phyloP scores from a whole-genome alignment of 2,888 invertebrate species.

The Rhabditoides inermis region DNA sequence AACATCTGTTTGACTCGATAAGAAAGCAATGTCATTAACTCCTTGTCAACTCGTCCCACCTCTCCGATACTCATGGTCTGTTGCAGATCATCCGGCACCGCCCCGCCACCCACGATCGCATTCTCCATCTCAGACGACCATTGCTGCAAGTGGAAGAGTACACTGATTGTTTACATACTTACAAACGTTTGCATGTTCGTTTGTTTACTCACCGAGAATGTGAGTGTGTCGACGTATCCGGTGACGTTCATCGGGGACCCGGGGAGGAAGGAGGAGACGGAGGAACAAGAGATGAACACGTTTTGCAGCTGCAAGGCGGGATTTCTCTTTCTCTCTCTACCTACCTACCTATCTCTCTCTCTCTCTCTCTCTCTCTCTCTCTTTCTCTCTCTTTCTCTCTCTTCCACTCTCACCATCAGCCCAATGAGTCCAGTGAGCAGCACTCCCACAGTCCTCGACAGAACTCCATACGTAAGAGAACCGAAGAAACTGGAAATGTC shows the following conservation, averaged over 20 bases:
- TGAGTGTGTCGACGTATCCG: constrained; percentile 17
- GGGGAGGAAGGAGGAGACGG: constrained; percentile 32
- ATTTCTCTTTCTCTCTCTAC: background rate
- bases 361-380: no score
- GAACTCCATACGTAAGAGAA: constrained; percentile 18
- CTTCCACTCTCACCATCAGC: constrained; percentile 28
- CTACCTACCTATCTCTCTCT: no score
- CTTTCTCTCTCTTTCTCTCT: no score
- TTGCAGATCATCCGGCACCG: no score
- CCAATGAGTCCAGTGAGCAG: constrained; percentile 34
- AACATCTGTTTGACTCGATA: no score
- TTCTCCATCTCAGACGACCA: constrained; percentile 2
- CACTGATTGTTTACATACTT: no score
- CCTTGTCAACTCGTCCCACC: no score
- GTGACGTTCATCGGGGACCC: constrained; percentile 39
- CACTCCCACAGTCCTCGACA: constrained; percentile 28
- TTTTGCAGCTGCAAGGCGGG: constrained; percentile 34
- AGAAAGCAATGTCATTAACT: no score
- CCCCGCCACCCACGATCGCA: no score
- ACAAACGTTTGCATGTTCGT: background rate
- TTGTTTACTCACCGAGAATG: background rate
- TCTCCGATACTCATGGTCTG: no score
- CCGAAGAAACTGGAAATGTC: constrained; percentile 14
- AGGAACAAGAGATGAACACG: constrained; percentile 32
- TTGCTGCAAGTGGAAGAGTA: no score